Percentiles rank a stretch among this genome's conserved stretches.
phyloP scores from a whole-genome alignment of 2,113 vertebrate species.

The Sturnira hondurensis region DNA sequence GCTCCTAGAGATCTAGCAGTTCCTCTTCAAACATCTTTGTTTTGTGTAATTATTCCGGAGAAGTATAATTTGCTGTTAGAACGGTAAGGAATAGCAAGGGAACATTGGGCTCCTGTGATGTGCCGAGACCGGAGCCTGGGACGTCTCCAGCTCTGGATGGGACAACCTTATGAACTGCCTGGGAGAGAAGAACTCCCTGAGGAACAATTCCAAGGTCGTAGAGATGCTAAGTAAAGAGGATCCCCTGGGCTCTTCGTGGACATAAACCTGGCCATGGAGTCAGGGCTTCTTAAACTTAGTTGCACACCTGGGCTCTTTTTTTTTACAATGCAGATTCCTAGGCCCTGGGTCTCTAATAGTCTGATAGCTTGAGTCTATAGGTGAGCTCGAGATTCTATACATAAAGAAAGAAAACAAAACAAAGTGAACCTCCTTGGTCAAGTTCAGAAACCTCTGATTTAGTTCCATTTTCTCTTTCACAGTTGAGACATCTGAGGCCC shows the following conservation, averaged over 20 bases:
- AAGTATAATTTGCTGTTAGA: neutral
- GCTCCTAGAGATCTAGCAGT: neutral
- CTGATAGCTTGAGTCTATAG: neutral
- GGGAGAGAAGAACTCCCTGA: neutral
- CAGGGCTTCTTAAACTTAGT: neutral
- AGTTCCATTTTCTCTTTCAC: neutral
- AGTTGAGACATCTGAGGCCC: neutral
- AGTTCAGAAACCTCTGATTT: neutral
- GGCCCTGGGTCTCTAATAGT: neutral
- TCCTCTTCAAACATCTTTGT: neutral
- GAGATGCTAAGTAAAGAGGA: neutral
- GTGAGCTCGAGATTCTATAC: neutral
- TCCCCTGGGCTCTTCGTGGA: accelerated
- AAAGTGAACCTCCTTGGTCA: too few relatives aligned
- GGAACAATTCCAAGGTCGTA: neutral
- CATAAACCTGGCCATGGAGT: accelerated
- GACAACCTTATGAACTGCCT: neutral
- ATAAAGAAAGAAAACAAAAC: neutral
- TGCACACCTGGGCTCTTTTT: too few relatives aligned
- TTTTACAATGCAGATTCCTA: neutral
- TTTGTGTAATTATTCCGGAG: neutral
- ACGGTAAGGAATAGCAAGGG: neutral
- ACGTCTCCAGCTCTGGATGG: accelerated
- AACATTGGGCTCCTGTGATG: accelerated
- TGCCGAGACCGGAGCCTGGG: too few relatives aligned